Evolutionary conservation across 2,888 invertebrate genomes (phyloP).

Genomic region (Ichneumoninae sp.): DNA sequence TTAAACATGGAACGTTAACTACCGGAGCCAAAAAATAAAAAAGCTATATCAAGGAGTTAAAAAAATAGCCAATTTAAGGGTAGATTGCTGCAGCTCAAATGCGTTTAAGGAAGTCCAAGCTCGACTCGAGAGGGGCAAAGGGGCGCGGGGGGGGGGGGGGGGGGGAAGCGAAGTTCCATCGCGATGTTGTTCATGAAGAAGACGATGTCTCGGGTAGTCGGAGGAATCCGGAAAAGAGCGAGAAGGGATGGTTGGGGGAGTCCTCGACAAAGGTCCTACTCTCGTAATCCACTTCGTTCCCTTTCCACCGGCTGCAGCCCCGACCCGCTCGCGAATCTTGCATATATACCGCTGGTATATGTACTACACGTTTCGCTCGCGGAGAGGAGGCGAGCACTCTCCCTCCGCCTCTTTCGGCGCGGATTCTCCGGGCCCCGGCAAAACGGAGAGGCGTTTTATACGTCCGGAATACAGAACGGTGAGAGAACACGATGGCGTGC

Average conservation of each 20-base stretch:
- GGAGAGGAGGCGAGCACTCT: background rate
- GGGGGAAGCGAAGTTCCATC: background rate
- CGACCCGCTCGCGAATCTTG: constrained; percentile 21
- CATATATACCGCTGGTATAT: constrained; percentile 28
- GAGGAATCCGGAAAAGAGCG: constrained; percentile 35
- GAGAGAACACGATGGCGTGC: constrained; percentile 46
- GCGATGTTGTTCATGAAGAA: constrained; percentile 48
- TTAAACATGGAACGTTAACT: background rate
- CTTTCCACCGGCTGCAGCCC: constrained; percentile 20
- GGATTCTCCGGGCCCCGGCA: constrained; percentile 5
- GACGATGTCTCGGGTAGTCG: constrained; percentile 9
- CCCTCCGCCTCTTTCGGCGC: background rate
- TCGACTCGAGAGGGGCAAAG: background rate
- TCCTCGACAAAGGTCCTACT: constrained; percentile 38
- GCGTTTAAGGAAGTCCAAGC: constrained; percentile 3
- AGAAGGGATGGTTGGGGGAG: background rate
- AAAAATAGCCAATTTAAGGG: constrained; percentile 14
- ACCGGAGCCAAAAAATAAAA: background rate
- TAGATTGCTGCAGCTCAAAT: background rate
- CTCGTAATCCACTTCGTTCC: constrained; percentile 65
- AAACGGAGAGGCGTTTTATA: constrained; percentile 61
- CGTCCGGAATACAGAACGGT: constrained; percentile 57
- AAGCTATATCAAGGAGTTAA: background rate
- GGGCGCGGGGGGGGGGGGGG: no score
- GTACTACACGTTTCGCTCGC: constrained; percentile 51